Base-by-base conservation (phyloP, 2,888 invertebrate species). In the Acanthosepion esculentum region DNA sequence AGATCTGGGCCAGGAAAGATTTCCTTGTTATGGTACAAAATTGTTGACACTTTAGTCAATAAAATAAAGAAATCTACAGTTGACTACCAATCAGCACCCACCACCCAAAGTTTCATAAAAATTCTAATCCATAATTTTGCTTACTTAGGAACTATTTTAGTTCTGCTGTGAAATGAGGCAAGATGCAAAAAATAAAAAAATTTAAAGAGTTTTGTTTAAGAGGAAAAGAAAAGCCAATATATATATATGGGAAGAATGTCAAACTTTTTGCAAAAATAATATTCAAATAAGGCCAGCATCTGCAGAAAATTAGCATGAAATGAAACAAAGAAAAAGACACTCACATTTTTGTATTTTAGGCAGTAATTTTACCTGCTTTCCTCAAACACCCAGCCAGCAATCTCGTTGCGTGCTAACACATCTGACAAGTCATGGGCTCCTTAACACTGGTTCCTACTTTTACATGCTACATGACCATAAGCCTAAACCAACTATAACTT, bases 101-200 rank as follows among this genome's bases (percentile, higher is more conserved):
- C 78, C 78, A 78, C n/a, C 78, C n/a, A 78, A 78, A 78, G 26
- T 29, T n/a, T 10, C 1, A 78, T 12, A 78, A 59, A 94, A 94
- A 26, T 29, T 41, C 78, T 33, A 78, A 78, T n/a, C n/a, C 15
- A 78, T 33, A 78, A 78, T 15, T 78, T 15, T 18, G 41, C 10
- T 41, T 15, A 5, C n/a, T 78, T 78, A 3, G 15, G 5, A 78
- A 78, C 78, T 33, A 78, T n/a, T 78, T 33, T 48, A 91, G 26
- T 94, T 94, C 78, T 94, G 48, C n/a, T 41, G 41, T 94, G 91
- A 48, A 48, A 48, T 55, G 93, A 53, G 33, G 33, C 29, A 93
- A 93, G 93, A 93, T 93, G 20, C 29, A 93, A 50, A 50, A 93
- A 53, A 55, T 12, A 29, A 48, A 93, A 93, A 50, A 53, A 41